These are phyloP conservation scores for Saguinus imperator DNA, from an alignment of 2,113 vertebrate genomes.

Conservation along the genomic window DNA sequence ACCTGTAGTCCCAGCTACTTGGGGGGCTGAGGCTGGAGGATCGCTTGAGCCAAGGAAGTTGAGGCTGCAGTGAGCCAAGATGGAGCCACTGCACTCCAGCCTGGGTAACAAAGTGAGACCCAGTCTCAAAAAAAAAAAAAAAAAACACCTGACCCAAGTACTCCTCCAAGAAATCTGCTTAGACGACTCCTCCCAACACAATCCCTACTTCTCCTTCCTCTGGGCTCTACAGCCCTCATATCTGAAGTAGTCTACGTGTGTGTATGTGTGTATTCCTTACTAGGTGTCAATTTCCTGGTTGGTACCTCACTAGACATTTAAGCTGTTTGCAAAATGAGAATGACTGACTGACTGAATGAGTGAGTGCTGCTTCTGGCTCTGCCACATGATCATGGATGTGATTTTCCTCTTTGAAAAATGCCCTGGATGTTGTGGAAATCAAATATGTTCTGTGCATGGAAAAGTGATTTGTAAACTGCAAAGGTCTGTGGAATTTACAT, in stretches of 20 bases:
- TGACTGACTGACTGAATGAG: background rate
- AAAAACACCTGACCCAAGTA: background rate
- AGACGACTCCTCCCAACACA: background rate
- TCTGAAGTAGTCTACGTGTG: background rate
- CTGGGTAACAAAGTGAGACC: background rate
- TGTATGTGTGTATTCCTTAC: too few relatives aligned
- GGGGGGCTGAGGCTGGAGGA: background rate
- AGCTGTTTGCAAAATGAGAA: background rate
- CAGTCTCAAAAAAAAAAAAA: background rate
- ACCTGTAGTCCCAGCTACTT: background rate
- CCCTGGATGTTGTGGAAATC: background rate
- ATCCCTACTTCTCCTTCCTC: background rate
- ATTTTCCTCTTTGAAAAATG: background rate
- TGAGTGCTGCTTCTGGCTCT: background rate
- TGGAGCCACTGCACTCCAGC: background rate
- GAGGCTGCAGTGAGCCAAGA: background rate
- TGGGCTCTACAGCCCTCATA: background rate
- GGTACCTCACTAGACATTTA: background rate
- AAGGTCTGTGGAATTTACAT: background rate
- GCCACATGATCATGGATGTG: background rate
- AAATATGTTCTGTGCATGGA: background rate
- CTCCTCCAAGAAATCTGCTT: constrained; percentile 38
- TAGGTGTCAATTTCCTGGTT: background rate
- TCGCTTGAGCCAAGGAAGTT: background rate
- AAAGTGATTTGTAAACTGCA: background rate